phyloP scores from a whole-genome alignment of 2,888 invertebrate genomes.

The Drosophila limbata region DNA sequence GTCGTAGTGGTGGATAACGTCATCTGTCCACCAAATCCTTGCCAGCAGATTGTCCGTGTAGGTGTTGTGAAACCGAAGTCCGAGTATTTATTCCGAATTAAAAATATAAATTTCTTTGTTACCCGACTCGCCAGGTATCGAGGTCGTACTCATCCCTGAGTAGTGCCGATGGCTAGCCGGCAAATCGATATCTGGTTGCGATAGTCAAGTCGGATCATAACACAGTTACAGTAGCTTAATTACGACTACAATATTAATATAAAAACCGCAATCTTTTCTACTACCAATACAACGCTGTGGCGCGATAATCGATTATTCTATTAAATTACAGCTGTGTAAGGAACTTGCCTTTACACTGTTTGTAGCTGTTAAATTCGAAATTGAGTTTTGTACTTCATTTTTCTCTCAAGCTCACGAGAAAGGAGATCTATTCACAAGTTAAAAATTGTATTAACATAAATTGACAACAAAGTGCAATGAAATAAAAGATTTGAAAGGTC shows the following conservation, averaged over 20 bases:
- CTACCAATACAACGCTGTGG: conserved; percentile 5
- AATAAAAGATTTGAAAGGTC: not conserved
- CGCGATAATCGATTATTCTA: conserved; percentile 12
- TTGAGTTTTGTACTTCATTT: not conserved
- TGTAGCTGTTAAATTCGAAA: conserved; percentile 33
- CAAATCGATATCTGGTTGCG: no score
- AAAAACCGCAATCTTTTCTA: not conserved
- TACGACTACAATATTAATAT: not conserved
- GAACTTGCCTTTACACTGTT: no score
- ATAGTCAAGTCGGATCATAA: no score
- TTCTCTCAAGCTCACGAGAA: not conserved
- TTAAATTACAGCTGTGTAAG: conserved; percentile 24
- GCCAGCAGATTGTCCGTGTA: no score
- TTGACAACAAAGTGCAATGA: not conserved
- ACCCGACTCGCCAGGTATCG: no score
- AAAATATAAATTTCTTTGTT: no score
- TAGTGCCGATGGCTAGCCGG: no score
- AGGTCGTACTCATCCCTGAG: no score
- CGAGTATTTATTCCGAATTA: no score
- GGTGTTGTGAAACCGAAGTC: no score
- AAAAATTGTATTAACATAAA: not conserved
- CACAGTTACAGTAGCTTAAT: not conserved
- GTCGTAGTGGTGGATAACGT: no score
- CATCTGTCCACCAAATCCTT: no score
- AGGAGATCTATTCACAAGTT: not conserved